A percentile compares a stretch with the other conserved stretches of the same genome.
Conservation (phyloP, 2,113 vertebrate species). For the Maylandia zebra region DNA sequence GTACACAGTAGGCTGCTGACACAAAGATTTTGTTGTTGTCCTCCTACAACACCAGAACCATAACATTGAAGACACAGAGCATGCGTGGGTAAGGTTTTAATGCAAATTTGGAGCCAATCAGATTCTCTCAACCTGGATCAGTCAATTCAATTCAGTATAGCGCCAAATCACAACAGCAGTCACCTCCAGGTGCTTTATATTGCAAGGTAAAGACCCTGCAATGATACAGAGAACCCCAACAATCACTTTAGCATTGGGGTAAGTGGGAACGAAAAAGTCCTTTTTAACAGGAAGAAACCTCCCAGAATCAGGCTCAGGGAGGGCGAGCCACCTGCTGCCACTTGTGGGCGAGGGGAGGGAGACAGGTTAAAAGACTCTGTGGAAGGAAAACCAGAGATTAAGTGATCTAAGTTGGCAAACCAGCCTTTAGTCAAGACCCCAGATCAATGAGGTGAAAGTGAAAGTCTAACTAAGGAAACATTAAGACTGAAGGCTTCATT, state of each 20-base stretch:
- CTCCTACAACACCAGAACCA: background rate
- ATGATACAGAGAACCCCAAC: background rate
- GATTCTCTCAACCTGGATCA: background rate
- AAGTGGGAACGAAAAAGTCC: background rate
- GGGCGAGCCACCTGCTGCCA: background rate
- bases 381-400: background rate
- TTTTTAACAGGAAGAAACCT: background rate
- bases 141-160: background rate
- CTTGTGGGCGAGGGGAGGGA: rapidly evolving
- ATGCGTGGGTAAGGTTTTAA: background rate
- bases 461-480: background rate
- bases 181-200: background rate
- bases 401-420: background rate
- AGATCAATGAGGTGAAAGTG: background rate
- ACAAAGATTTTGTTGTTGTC: background rate
- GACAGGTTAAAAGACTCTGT: background rate
- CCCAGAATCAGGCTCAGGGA: background rate
- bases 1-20: background rate
- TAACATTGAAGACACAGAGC: background rate
- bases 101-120: background rate
- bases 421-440: background rate
- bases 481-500: background rate
- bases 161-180: background rate
- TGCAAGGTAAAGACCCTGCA: background rate
- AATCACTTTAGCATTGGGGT: background rate